Conservation (phyloP, 2,888 invertebrate genomes). For the Ceraclea dissimilis region DNA sequence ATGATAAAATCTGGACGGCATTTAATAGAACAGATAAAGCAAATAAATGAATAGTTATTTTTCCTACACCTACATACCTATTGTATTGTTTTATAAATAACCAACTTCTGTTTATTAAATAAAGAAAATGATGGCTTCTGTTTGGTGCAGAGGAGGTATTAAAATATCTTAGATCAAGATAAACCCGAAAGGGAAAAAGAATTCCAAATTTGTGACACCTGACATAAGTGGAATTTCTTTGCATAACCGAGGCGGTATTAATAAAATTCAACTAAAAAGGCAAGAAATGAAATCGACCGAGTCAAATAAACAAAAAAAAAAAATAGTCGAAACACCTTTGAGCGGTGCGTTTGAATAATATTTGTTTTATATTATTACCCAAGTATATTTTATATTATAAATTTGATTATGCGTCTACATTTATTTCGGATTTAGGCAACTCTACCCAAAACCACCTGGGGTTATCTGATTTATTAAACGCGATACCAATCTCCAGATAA, state of each 20-base stretch:
- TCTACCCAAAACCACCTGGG: background rate
- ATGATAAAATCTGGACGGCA: no score
- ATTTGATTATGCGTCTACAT: background rate
- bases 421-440: conserved; percentile 1
- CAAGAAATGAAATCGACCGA: no score
- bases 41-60: no score
- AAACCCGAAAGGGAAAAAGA: background rate
- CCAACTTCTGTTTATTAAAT: no score
- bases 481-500: background rate
- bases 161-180: background rate
- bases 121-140: no score
- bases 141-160: background rate
- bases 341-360: background rate
- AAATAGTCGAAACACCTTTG: background rate
- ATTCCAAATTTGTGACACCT: background rate
- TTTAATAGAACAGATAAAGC: no score
- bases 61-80: no score
- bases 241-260: background rate
- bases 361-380: background rate
- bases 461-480: conserved; percentile 4
- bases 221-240: background rate
- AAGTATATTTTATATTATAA: no score
- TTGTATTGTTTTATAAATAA: no score
- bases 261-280: no score
- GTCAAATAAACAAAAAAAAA: background rate